phyloP scores from a whole-genome alignment of 2,888 invertebrate genomes.

The Camponotus fellah region DNA sequence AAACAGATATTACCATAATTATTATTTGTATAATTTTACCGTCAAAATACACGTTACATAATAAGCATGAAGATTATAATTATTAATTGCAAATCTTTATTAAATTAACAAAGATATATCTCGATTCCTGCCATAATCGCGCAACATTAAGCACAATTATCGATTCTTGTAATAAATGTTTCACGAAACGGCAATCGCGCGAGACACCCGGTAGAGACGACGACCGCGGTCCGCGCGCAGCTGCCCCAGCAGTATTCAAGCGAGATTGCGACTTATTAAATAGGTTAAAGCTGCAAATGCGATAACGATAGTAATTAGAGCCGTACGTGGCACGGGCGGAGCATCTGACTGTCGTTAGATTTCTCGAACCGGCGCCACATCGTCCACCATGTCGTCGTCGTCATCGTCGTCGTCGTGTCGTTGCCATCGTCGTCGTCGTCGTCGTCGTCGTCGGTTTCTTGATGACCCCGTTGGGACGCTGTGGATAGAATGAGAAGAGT shows the following conservation, averaged over 20 bases:
- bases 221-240: slow-evolving; percentile 59
- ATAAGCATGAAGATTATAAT: no score
- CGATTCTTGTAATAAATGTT: slow-evolving; percentile 12
- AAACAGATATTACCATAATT: background rate
- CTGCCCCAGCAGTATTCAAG: slow-evolving; percentile 65
- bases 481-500: slow-evolving; percentile 36
- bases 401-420: background rate
- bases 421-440: background rate
- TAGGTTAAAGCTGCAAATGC: slow-evolving; percentile 82
- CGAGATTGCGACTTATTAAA: slow-evolving; percentile 81
- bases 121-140: background rate
- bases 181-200: background rate
- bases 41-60: background rate
- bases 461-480: slow-evolving; percentile 54
- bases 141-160: slow-evolving; percentile 7
- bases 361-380: slow-evolving; percentile 55
- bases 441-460: background rate
- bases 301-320: slow-evolving; percentile 82
- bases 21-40: background rate
- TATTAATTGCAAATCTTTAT: background rate
- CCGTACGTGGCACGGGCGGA: slow-evolving; percentile 60
- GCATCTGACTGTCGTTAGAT: slow-evolving; percentile 70
- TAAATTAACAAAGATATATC: slow-evolving; percentile 9
- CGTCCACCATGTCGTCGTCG: slow-evolving; percentile 56
- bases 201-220: slow-evolving; percentile 51